Evolutionary conservation across 2,113 vertebrate genomes (phyloP).

Genomic region (Piprites chloris): DNA sequence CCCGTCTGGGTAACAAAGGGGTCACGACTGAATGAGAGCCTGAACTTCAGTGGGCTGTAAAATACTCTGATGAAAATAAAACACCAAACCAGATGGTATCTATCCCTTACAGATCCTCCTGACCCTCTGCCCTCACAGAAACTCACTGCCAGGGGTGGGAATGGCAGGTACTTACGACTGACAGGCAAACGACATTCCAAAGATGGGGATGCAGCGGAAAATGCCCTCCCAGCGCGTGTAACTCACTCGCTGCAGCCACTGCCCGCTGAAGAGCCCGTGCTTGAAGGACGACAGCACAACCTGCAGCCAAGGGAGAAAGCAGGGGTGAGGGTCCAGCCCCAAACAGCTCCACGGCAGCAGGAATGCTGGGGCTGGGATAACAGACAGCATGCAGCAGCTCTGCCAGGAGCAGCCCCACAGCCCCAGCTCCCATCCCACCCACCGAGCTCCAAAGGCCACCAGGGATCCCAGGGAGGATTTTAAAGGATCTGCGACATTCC

Average conservation of each 20-base stretch:
- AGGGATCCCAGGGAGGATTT: background rate
- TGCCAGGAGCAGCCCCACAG: background rate
- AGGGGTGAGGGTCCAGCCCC: conserved; percentile 28
- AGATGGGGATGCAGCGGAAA: conserved; percentile 98
- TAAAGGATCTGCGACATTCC: background rate
- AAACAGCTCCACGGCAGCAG: background rate
- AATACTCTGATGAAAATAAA: background rate
- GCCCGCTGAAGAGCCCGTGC: conserved; percentile 88
- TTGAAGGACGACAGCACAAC: conserved; percentile 94
- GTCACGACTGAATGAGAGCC: background rate
- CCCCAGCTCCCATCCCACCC: background rate
- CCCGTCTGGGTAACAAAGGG: background rate
- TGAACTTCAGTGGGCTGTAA: background rate
- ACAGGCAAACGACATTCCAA: conserved; percentile 98
- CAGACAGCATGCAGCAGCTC: background rate
- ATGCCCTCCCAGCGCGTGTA: conserved; percentile 92
- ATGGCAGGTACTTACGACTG: conserved; percentile 91
- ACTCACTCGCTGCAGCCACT: conserved; percentile 88
- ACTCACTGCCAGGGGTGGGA: background rate
- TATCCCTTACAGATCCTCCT: background rate
- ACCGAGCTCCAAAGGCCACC: background rate
- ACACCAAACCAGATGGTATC: background rate
- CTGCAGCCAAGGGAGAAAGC: conserved; percentile 74
- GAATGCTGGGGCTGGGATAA: background rate
- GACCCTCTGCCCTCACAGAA: background rate